Evolutionary conservation across 2,113 vertebrate genomes (phyloP).

Genomic region (Origma solitaria): DNA sequence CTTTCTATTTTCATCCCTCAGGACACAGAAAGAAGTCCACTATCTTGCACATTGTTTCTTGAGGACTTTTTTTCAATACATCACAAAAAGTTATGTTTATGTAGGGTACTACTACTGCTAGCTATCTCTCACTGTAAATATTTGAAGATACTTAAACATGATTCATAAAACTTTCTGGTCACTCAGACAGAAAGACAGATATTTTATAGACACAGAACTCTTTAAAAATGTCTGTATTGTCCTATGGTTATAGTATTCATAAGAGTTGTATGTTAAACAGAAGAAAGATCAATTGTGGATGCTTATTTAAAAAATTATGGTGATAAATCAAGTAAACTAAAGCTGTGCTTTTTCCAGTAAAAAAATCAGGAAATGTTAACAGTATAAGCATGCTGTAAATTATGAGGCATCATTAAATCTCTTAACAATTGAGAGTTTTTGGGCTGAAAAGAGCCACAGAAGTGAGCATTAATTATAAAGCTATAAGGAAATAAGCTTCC

Average conservation of each 20-base stretch:
- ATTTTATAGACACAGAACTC: neutral
- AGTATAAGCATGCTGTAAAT: neutral
- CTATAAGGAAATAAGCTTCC: neutral
- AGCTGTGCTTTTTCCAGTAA: neutral
- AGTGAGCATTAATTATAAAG: neutral
- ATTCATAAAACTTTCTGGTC: neutral
- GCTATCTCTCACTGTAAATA: rapidly evolving
- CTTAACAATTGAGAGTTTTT: neutral
- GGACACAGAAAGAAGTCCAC: neutral
- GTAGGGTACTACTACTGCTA: neutral
- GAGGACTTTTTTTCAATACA: neutral
- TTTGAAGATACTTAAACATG: neutral
- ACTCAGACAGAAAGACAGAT: neutral
- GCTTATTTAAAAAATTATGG: neutral
- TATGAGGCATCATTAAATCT: neutral
- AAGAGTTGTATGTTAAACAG: neutral
- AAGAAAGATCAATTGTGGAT: neutral
- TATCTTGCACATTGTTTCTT: neutral
- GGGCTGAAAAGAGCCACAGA: neutral
- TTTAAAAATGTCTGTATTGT: neutral
- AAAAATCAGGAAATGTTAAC: neutral
- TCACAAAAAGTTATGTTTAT: neutral
- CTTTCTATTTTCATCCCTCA: neutral
- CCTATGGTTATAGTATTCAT: neutral
- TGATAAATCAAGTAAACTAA: neutral